A percentile compares a stretch with the other conserved stretches of the same genome.
These are phyloP conservation scores for Discoglossus pictus DNA, from an alignment of 2,797 vertebrate genomes.

Conservation along the genomic window DNA sequence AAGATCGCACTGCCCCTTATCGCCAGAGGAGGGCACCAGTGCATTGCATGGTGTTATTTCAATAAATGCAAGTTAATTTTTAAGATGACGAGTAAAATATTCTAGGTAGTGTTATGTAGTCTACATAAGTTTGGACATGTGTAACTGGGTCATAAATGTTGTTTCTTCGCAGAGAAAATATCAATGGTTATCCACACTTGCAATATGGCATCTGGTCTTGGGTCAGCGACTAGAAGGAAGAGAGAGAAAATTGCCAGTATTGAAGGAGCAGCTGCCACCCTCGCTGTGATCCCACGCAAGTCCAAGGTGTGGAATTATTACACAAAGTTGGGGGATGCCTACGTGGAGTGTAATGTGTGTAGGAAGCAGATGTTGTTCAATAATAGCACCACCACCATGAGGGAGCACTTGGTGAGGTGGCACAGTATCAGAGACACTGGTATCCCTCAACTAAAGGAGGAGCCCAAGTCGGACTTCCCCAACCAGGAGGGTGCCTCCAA, in stretches of 20 bases:
- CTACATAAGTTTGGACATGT: no score
- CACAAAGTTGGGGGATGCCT: constrained; percentile 65
- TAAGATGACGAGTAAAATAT: no score
- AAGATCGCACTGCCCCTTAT: no score
- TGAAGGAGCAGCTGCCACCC: constrained; percentile 3
- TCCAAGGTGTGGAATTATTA: constrained; percentile 73
- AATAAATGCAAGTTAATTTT: no score
- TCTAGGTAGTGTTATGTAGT: no score
- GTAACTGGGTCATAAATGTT: no score
- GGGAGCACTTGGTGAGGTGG: constrained; percentile 68
- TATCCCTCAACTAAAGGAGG: constrained; percentile 44
- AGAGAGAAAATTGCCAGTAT: constrained; percentile 47
- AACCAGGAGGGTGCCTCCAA: constrained; percentile 53
- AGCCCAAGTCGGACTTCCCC: constrained; percentile 54
- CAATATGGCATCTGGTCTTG: constrained; percentile 53
- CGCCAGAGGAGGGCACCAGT: no score
- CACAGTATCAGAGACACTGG: constrained; percentile 62
- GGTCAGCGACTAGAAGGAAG: constrained; percentile 54
- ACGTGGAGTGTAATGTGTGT: constrained; percentile 71
- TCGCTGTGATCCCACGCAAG: constrained; percentile 59
- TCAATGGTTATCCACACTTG: constrained; percentile 55
- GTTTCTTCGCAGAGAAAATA: no score
- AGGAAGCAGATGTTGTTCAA: constrained; percentile 71
- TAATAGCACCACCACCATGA: constrained; percentile 69
- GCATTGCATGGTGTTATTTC: no score